Conservation (phyloP, 2,113 vertebrate genomes). For the Terrapene triunguis region DNA sequence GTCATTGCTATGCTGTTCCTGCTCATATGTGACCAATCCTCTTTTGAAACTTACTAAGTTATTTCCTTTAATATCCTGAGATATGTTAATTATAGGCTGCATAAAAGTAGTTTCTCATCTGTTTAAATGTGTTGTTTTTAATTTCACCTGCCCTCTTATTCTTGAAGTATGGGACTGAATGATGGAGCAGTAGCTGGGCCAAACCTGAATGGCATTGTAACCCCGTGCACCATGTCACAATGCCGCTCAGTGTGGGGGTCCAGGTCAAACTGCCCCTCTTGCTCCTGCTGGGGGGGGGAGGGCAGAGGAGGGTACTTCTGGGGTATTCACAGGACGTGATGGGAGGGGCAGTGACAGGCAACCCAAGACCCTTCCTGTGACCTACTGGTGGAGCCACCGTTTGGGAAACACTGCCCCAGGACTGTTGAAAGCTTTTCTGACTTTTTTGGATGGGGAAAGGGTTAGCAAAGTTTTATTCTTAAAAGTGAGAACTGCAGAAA, state of each 20-base stretch:
- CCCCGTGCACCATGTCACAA: not conserved
- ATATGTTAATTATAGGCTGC: too few species aligned
- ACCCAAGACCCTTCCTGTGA: not conserved
- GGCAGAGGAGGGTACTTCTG: not conserved
- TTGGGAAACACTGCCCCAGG: not conserved
- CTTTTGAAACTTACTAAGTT: not conserved
- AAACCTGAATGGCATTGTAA: not conserved
- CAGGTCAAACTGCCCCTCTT: not conserved
- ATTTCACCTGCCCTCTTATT: not conserved
- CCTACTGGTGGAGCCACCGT: not conserved
- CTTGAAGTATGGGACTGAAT: not conserved
- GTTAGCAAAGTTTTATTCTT: not conserved
- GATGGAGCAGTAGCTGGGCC: not conserved
- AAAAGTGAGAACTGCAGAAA: too few species aligned
- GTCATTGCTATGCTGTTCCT: not conserved
- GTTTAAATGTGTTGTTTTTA: not conserved
- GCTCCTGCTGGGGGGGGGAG: too few species aligned
- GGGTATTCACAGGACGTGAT: not conserved
- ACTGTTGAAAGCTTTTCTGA: not conserved
- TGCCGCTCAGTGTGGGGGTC: not conserved
- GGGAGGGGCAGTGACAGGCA: not conserved
- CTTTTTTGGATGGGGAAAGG: not conserved
- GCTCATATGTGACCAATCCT: not conserved
- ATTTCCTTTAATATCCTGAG: not conserved
- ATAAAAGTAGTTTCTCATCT: not conserved